A percentile compares a stretch with the other conserved stretches of the same genome.
Conservation (phyloP, 2,113 vertebrate species). For the Anser cygnoides region DNA sequence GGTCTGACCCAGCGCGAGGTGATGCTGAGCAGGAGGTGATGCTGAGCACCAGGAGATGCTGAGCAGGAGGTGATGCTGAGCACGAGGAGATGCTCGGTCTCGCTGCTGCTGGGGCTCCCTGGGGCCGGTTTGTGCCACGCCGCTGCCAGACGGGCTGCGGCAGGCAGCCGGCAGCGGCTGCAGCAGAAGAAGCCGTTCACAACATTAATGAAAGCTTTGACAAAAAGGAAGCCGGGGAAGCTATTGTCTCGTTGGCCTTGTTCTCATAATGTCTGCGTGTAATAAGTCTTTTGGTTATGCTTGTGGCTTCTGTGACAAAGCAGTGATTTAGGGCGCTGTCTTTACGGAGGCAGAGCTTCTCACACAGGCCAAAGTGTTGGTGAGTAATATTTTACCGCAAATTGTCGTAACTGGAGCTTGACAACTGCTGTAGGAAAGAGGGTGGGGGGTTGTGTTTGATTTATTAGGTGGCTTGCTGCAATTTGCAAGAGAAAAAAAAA, state of each 20-base stretch:
- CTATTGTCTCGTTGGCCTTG: constrained; percentile 47
- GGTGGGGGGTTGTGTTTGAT: background rate
- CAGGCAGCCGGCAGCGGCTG: background rate
- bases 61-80: no score
- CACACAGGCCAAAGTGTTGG: constrained; percentile 24
- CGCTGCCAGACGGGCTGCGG: background rate
- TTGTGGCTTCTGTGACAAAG: constrained; percentile 70
- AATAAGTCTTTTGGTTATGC: constrained; percentile 60
- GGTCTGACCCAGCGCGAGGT: no score
- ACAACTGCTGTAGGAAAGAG: constrained; percentile 30
- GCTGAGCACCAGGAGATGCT: no score
- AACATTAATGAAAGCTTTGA: constrained; percentile 60
- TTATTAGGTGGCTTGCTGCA: constrained; percentile 20
- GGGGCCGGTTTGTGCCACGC: background rate
- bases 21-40: no score
- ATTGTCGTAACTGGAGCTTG: constrained; percentile 66
- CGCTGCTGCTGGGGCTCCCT: background rate
- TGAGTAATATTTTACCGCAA: constrained; percentile 67
- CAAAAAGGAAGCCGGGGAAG: constrained; percentile 7
- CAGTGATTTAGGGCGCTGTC: constrained; percentile 67
- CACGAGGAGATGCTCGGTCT: no score
- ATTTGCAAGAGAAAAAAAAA: background rate
- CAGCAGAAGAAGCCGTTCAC: background rate
- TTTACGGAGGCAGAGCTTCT: constrained; percentile 41
- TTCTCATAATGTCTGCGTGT: constrained; percentile 27